Conservation (phyloP, 2,797 vertebrate genomes). For the Phyllotis vaccarum region DNA sequence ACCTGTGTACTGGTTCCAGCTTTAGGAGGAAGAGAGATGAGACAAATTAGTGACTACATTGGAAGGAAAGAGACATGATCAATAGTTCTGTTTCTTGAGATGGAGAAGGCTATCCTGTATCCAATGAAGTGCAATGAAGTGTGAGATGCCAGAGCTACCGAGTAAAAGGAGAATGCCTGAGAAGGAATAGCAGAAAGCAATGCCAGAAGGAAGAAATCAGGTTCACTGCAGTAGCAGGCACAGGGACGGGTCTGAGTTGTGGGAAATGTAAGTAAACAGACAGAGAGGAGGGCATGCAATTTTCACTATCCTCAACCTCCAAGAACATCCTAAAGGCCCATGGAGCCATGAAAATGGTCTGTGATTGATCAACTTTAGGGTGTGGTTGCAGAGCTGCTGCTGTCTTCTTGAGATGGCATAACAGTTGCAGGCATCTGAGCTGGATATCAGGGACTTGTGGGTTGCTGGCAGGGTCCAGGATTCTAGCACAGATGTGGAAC, state of each 20-base stretch:
- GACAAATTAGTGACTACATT: background rate
- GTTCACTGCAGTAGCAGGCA: background rate
- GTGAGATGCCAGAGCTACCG: background rate
- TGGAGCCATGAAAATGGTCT: background rate
- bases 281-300: background rate
- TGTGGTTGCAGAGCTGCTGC: background rate
- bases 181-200: background rate
- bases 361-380: background rate
- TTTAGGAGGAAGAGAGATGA: background rate
- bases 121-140: background rate
- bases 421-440: no score
- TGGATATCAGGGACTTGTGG: background rate
- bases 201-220: background rate
- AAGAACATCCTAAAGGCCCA: background rate
- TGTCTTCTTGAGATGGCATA: background rate
- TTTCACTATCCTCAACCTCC: background rate
- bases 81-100: slow-evolving; percentile 4
- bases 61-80: background rate
- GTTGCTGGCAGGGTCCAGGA: background rate
- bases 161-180: background rate
- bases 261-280: background rate
- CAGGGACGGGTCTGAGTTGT: background rate
- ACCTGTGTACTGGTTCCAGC: background rate
- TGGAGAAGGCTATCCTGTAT: background rate
- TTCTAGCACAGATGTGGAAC: background rate